Conservation (phyloP, 2,888 invertebrate genomes). For the Acrobasis repandana region DNA sequence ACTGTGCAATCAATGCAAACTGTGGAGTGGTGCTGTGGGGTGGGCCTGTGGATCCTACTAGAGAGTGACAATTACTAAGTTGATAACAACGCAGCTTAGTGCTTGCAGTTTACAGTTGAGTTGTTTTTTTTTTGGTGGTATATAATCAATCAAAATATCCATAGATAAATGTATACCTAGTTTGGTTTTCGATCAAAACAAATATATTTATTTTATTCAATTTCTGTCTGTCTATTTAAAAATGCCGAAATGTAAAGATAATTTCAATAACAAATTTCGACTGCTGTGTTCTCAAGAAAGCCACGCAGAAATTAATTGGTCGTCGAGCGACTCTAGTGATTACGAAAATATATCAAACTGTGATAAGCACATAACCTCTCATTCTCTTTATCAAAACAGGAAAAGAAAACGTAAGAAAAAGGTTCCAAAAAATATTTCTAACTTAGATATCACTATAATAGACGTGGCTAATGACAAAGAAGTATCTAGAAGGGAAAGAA, state of each 20-base stretch:
- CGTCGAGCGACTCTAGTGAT: conserved; percentile 67
- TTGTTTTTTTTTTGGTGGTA: no score
- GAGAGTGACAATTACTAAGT: no score
- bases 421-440: conserved; percentile 49
- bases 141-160: no score
- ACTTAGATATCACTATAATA: conserved; percentile 48
- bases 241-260: conserved; percentile 54
- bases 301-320: conserved; percentile 65
- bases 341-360: conserved; percentile 48
- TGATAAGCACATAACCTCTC: conserved; percentile 31
- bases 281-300: conserved; percentile 63
- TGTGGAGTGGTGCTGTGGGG: no score
- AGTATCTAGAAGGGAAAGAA: conserved; percentile 2
- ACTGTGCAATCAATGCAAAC: no score
- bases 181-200: no score
- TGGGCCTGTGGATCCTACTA: no score
- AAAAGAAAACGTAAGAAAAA: conserved; percentile 66
- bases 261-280: conserved; percentile 57
- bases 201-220: no score
- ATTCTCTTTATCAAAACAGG: conserved; percentile 27
- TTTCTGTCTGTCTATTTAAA: background rate
- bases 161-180: no score
- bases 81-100: no score
- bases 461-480: conserved; percentile 26
- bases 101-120: no score